A percentile compares a stretch with the other conserved stretches of the same genome.
Evolutionary conservation across 2,797 vertebrate genomes (phyloP).

Genomic region (Betta splendens): DNA sequence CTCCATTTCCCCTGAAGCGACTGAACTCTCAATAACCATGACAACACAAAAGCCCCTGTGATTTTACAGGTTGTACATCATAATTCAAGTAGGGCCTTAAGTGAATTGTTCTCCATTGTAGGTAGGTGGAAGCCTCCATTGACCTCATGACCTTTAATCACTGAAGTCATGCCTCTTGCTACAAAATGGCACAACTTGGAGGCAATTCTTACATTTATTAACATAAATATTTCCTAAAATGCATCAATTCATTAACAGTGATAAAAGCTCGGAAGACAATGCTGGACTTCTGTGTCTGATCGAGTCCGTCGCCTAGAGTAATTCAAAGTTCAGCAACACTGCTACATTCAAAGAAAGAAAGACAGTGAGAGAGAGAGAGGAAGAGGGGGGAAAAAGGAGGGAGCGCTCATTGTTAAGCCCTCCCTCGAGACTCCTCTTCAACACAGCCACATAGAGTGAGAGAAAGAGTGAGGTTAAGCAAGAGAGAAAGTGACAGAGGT

Average conservation of each 20-base stretch:
- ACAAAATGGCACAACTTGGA: conserved; percentile 4
- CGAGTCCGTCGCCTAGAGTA: conserved; percentile 40
- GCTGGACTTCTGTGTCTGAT: conserved; percentile 27
- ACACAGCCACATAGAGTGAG: conserved; percentile 51
- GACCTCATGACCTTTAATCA: conserved; percentile 32
- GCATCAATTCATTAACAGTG: conserved; percentile 16
- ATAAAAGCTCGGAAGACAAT: conserved; percentile 20
- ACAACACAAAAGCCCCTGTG: conserved; percentile 61
- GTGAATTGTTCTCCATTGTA: conserved; percentile 40
- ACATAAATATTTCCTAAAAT: no score
- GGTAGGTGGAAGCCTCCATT: conserved; percentile 10
- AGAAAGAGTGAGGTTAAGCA: conserved; percentile 62
- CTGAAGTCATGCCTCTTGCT: conserved; percentile 34
- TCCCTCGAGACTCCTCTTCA: conserved; percentile 73
- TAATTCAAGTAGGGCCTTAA: conserved; percentile 44
- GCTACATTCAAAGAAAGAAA: conserved; percentile 60
- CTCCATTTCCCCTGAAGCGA: conserved; percentile 66
- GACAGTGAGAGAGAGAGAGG: conserved; percentile 48
- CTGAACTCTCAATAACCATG: conserved; percentile 75
- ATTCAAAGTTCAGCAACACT: conserved; percentile 58
- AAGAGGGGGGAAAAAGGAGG: conserved; percentile 32
- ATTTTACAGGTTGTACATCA: conserved; percentile 67
- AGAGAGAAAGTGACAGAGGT: conserved; percentile 70
- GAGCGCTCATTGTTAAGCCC: conserved; percentile 69
- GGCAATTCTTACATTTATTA: no score